A percentile compares a stretch with the other conserved stretches of the same genome.
These are phyloP conservation scores for Yoshiicerus persimilis DNA, from an alignment of 1,140 invertebrate genomes.

Conservation along the genomic window DNA sequence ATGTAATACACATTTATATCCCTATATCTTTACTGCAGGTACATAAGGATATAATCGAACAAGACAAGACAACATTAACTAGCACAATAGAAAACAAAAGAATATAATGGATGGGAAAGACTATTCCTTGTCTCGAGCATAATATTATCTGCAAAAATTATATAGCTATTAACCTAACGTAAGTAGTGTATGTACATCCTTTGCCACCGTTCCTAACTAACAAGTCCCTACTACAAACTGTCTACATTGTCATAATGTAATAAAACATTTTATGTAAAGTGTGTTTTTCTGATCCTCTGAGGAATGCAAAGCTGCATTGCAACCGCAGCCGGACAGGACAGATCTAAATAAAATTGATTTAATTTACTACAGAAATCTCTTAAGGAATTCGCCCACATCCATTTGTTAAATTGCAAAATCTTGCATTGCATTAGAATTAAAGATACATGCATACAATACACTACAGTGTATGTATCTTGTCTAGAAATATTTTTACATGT, in stretches of 20 bases:
- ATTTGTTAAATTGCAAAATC: neutral
- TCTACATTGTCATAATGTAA: neutral
- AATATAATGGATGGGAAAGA: constrained; percentile 10
- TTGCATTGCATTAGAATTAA: neutral
- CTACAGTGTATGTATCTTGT: neutral
- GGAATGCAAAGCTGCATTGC: neutral
- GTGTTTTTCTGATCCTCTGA: neutral
- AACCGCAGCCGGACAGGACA: neutral
- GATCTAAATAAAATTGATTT: neutral
- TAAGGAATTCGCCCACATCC: neutral
- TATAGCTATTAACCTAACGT: neutral
- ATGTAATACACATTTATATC: neutral
- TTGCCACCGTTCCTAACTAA: too few species aligned
- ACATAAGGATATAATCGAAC: neutral
- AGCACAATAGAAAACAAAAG: constrained; percentile 1
- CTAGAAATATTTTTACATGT: neutral
- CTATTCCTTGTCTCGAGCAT: neutral
- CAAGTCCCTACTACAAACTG: neutral
- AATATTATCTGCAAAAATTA: neutral
- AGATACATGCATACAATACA: too few species aligned
- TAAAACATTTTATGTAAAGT: neutral
- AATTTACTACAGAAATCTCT: neutral
- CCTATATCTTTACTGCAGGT: neutral
- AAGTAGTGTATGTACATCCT: neutral
- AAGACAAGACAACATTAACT: neutral